Conservation (phyloP, 2,113 vertebrate species). For the Porphyrio hochstetteri region DNA sequence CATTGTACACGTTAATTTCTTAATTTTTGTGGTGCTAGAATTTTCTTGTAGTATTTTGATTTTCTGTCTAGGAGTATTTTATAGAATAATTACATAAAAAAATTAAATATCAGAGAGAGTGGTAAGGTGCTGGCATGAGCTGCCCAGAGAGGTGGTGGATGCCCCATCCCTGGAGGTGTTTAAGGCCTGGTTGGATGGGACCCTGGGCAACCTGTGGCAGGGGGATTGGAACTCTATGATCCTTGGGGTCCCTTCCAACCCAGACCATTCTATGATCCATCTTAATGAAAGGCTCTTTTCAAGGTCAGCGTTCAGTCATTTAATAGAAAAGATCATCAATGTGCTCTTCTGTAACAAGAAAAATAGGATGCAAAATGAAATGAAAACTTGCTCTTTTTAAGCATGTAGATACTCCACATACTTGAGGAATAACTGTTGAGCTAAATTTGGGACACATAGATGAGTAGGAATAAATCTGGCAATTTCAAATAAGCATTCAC, state of each 20-base stretch:
- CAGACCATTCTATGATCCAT: too few species aligned
- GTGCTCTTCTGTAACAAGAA: neutral
- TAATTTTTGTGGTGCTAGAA: neutral
- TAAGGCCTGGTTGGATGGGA: too few species aligned
- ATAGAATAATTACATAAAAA: neutral
- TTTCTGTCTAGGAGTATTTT: neutral
- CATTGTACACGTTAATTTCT: neutral
- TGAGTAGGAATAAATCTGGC: neutral
- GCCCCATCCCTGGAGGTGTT: too few species aligned
- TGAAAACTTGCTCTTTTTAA: neutral
- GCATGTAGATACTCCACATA: neutral
- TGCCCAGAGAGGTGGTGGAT: too few species aligned
- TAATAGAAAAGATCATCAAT: neutral
- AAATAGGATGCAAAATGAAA: neutral
- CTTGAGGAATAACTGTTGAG: neutral
- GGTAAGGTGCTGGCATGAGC: too few species aligned
- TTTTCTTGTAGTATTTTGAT: neutral
- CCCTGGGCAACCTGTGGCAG: too few species aligned
- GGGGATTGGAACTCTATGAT: too few species aligned
- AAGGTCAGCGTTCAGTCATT: neutral
- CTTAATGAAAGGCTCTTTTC: neutral
- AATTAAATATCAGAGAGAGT: too few species aligned
- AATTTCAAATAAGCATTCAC: neutral
- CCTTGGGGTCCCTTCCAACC: too few species aligned
- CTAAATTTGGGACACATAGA: neutral